Evolutionary conservation across 2,888 invertebrate species (phyloP).

Genomic region (Acrobeloides nanus): DNA sequence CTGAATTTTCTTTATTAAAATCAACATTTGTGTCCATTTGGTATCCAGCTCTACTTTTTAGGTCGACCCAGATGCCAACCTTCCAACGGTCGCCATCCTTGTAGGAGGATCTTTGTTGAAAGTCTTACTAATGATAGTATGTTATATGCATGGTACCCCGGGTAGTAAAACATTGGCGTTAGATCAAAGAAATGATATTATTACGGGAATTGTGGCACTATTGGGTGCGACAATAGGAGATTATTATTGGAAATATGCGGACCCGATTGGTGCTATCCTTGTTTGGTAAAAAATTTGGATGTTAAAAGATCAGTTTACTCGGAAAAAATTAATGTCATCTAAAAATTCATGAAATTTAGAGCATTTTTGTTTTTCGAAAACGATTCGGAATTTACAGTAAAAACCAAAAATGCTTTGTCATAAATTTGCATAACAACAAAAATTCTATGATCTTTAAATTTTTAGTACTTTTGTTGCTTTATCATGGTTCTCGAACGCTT

Average conservation of each 20-base stretch:
- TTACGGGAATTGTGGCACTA: slow-evolving; percentile 57
- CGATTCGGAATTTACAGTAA: too few relatives aligned
- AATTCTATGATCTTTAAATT: slow-evolving; percentile 4
- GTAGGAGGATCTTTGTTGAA: slow-evolving; percentile 39
- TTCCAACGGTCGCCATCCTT: slow-evolving; percentile 38
- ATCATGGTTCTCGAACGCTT: slow-evolving; percentile 49
- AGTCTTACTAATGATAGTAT: slow-evolving; percentile 38
- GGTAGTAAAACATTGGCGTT: slow-evolving; percentile 50
- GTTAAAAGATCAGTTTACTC: too few relatives aligned
- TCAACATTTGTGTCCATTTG: too few relatives aligned
- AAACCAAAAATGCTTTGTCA: background rate
- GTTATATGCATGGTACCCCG: slow-evolving; percentile 35
- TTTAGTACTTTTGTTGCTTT: slow-evolving; percentile 46
- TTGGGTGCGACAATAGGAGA: slow-evolving; percentile 55
- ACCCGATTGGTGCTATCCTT: slow-evolving; percentile 58
- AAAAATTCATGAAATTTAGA: too few relatives aligned
- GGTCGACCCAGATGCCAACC: slow-evolving; percentile 45
- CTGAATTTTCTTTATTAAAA: too few relatives aligned
- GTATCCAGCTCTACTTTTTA: too few relatives aligned
- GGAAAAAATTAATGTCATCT: too few relatives aligned
- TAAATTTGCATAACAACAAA: background rate
- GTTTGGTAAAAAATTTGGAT: slow-evolving; percentile 37
- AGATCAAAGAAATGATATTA: slow-evolving; percentile 59
- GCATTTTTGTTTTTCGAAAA: too few relatives aligned
- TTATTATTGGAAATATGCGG: slow-evolving; percentile 55